Evolutionary conservation across 2,797 vertebrate genomes (phyloP).

Genomic region (Clarias fuscus): DNA sequence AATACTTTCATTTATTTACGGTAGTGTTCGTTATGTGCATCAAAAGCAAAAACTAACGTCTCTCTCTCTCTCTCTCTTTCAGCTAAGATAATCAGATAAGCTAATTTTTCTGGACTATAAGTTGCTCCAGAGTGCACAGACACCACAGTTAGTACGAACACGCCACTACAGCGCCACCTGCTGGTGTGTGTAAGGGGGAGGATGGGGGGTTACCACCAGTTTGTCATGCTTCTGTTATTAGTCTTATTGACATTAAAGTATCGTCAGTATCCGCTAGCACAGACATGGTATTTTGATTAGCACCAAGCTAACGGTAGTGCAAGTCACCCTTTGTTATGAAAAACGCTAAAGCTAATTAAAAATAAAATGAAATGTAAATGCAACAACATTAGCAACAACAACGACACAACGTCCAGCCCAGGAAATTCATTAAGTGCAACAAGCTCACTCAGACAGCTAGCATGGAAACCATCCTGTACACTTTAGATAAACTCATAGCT

Average conservation of each 20-base stretch:
- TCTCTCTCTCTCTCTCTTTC: not conserved
- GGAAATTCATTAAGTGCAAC: conserved; percentile 16
- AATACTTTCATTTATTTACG: not conserved
- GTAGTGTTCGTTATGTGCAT: not conserved
- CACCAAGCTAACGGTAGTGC: conserved; percentile 24
- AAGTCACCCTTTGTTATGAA: not conserved
- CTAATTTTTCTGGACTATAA: not conserved
- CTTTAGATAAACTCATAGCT: not conserved
- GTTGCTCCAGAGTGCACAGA: not conserved
- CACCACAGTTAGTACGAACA: not conserved
- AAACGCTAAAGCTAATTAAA: not conserved
- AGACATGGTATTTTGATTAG: not conserved
- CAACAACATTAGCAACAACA: not conserved
- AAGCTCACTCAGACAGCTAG: not conserved
- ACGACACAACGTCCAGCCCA: not conserved
- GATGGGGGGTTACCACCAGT: not conserved
- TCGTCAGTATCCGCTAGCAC: not conserved
- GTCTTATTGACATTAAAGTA: too few relatives aligned
- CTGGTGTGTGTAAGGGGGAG: not conserved
- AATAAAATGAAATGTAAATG: not conserved
- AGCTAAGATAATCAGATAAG: not conserved
- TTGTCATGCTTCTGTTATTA: not conserved
- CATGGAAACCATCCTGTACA: not conserved
- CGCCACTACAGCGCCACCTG: not conserved
- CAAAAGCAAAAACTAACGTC: not conserved